phyloP scores from a whole-genome alignment of 2,113 vertebrate species.

The Macquaria australasica region DNA sequence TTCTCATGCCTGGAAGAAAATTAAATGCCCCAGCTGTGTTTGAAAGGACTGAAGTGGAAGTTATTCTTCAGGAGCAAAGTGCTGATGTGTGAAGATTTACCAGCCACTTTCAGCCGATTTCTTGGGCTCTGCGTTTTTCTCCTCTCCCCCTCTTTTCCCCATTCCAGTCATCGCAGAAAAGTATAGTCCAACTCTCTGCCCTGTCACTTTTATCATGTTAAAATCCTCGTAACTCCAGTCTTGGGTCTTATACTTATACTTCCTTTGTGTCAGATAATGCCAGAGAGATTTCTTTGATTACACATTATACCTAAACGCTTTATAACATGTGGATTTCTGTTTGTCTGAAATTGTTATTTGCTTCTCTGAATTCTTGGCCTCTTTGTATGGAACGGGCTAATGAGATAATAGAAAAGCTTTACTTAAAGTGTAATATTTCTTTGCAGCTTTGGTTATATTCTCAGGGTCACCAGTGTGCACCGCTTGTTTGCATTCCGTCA shows the following conservation, averaged over 20 bases:
- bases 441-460: slow-evolving; percentile 18
- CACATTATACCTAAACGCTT: neutral
- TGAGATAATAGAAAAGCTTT: slow-evolving; percentile 20
- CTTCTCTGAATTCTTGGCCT: neutral
- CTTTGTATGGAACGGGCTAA: neutral
- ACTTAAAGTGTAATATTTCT: slow-evolving; percentile 17
- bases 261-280: neutral
- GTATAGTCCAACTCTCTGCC: neutral
- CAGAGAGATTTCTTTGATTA: slow-evolving; percentile 23
- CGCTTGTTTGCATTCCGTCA: slow-evolving; percentile 46
- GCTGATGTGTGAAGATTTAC: slow-evolving; percentile 29
- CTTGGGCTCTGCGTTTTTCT: neutral
- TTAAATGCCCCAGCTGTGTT: slow-evolving; percentile 19
- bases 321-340: neutral
- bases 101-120: neutral
- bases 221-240: neutral
- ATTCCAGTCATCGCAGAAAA: neutral
- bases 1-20: neutral
- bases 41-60: neutral
- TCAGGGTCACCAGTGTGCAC: slow-evolving; percentile 4
- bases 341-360: neutral
- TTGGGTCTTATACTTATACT: no score
- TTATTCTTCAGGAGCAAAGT: slow-evolving; percentile 9
- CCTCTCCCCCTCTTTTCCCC: neutral
- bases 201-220: neutral